Evolutionary conservation across 2,797 vertebrate genomes (phyloP).

Genomic region (Oceanodroma leucorhoa): DNA sequence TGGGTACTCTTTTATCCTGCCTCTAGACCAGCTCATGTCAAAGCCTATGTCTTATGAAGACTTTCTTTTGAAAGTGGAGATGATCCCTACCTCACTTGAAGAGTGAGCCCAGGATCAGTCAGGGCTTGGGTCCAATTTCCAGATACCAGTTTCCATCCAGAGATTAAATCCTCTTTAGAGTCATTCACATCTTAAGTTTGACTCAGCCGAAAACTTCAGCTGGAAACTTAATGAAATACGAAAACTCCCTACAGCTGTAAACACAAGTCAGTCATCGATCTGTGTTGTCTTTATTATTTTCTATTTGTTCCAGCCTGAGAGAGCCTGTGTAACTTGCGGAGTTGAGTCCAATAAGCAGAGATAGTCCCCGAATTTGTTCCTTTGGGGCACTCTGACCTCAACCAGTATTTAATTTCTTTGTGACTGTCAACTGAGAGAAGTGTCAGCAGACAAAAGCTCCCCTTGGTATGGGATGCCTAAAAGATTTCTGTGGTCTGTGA

Average conservation of each 20-base stretch:
- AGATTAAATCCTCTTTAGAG: background rate
- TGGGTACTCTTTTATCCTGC: background rate
- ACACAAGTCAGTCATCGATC: constrained; percentile 15
- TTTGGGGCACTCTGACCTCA: background rate
- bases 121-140: background rate
- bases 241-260: constrained; percentile 15
- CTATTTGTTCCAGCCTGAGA: constrained; percentile 15
- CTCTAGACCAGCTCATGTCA: background rate
- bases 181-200: background rate
- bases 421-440: background rate
- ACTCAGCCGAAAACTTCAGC: background rate
- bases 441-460: background rate
- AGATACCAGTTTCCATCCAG: background rate
- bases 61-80: background rate
- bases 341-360: background rate
- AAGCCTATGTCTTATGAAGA: background rate
- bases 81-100: background rate
- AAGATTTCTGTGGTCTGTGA: background rate
- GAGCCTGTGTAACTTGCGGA: background rate
- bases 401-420: background rate
- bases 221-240: background rate
- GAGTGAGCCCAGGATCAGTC: background rate
- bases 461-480: background rate
- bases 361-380: background rate
- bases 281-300: constrained; percentile 19